A percentile compares a stretch with the other conserved stretches of the same genome.
Evolutionary conservation across 1,140 invertebrate species (phyloP).

Genomic region (Venustaconcha ellipsiformis): DNA sequence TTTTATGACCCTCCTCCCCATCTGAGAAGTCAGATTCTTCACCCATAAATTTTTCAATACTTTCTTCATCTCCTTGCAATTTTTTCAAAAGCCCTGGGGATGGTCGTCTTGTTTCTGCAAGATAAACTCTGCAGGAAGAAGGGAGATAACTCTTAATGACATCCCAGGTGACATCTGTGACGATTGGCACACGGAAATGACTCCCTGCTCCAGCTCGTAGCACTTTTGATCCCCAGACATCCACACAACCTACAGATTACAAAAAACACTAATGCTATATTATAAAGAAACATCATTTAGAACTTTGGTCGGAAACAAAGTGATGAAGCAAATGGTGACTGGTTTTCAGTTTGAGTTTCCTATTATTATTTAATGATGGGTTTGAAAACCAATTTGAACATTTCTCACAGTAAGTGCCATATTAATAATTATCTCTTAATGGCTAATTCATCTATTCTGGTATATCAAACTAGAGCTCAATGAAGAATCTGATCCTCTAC

Average conservation of each 20-base stretch:
- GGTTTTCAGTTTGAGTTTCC: no score
- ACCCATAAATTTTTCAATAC: conserved; percentile 9
- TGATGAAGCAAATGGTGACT: no score
- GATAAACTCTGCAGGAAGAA: conserved; percentile 71
- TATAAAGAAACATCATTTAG: background rate
- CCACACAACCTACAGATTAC: conserved; percentile 80
- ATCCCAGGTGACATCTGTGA: conserved; percentile 76
- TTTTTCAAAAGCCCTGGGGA: conserved; percentile 64
- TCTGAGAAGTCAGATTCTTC: background rate
- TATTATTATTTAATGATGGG: no score
- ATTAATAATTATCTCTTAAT: no score
- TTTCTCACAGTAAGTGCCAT: no score
- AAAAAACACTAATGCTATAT: conserved; percentile 5
- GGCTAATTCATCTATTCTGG: no score
- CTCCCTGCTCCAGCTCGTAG: conserved; percentile 83
- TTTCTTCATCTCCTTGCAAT: conserved; percentile 33
- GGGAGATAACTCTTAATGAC: conserved; percentile 73
- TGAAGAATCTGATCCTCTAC: no score
- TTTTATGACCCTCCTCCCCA: background rate
- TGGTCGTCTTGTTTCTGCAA: conserved; percentile 71
- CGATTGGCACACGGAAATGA: conserved; percentile 84
- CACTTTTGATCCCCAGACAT: conserved; percentile 91
- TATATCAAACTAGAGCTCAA: no score
- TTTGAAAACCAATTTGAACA: no score
- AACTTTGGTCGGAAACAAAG: background rate